Base-by-base conservation (phyloP, 2,888 invertebrate genomes). In the Dendrolimus houi region DNA sequence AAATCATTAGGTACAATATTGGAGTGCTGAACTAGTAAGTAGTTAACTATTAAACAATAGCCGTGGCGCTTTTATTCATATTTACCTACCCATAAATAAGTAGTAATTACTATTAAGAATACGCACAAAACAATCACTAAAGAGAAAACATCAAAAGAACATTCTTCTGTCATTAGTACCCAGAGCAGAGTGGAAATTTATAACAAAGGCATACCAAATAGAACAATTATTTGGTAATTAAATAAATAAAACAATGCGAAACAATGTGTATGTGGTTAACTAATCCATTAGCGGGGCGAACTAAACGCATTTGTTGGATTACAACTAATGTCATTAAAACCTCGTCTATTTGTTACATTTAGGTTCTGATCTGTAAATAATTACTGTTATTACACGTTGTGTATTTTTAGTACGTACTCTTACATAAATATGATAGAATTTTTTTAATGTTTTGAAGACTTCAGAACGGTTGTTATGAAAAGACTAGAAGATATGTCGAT, bases 291-390 rank as follows among this genome's bases (percentile, higher is more conserved):
- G 71, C 68, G 69, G 62, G 65, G 67, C 65, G 65, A 81, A 82
- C 80, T 83, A 77, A 78, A 75, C 68, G 66, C 82, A 80, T 82
- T 81, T 79, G 74, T 67, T 47, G 69, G 67, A 81, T 81, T 77
- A 80, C 76, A 77, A 79, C 73, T 78, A 79, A 83, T 79, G 68
- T 64, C 71, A 79, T 83, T 82, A 83, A 79, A 82, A 77, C 72
- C 76, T 74, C 78, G 80, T 80, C 72, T 77, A 73, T 74, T 69
- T 68, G 62, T 62, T 66, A 66, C 68, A 68, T 68, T 47, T 47
- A 47, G 47, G 47, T 12, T 29, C 29, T 29, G 29, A 29, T 29
- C 6, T 29, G 6, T 29, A 29, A 29, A 29, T 29, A 29, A 29
- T 29, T 29, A 29, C 29, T 29, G 29, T 3, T 29, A 29, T 29